Conservation (phyloP, 2,888 invertebrate species). For the Fragum whitleyi region DNA sequence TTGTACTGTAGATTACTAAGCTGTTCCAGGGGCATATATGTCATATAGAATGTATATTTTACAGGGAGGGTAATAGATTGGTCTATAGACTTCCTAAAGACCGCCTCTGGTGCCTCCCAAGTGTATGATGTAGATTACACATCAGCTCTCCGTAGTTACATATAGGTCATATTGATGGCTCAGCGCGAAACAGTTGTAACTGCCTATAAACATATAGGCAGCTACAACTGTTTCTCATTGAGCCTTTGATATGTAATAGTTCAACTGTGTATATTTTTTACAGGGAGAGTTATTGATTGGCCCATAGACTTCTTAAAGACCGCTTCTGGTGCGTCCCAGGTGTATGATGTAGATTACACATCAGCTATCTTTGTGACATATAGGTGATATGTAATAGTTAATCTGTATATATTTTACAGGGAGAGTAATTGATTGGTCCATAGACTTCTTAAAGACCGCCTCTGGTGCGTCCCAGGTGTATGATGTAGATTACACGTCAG, state of each 20-base stretch:
- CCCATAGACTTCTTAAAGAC: constrained; percentile 82
- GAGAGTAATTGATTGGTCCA: constrained; percentile 83
- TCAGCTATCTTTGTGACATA: too few relatives aligned
- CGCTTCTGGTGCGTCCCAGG: constrained; percentile 78
- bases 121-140: constrained; percentile 79
- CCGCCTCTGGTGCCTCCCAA: constrained; percentile 79
- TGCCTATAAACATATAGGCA: too few relatives aligned
- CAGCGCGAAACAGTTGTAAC: too few relatives aligned
- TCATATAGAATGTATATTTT: too few relatives aligned
- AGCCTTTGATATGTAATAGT: too few relatives aligned
- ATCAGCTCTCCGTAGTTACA: too few relatives aligned
- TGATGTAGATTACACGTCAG: constrained; percentile 77
- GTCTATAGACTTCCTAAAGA: constrained; percentile 82
- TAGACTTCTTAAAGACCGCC: constrained; percentile 81
- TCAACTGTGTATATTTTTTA: constrained; percentile 21
- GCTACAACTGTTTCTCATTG: too few relatives aligned
- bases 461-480: constrained; percentile 79
- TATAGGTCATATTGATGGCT: too few relatives aligned
- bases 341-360: constrained; percentile 78
- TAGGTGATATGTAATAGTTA: too few relatives aligned
- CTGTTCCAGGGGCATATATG: too few relatives aligned
- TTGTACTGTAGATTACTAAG: constrained; percentile 77
- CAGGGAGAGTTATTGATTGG: constrained; percentile 84
- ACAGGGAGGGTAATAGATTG: constrained; percentile 83
- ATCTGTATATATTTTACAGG: constrained; percentile 65